Conservation (phyloP, 2,113 vertebrate genomes). For the Prinia subflava region DNA sequence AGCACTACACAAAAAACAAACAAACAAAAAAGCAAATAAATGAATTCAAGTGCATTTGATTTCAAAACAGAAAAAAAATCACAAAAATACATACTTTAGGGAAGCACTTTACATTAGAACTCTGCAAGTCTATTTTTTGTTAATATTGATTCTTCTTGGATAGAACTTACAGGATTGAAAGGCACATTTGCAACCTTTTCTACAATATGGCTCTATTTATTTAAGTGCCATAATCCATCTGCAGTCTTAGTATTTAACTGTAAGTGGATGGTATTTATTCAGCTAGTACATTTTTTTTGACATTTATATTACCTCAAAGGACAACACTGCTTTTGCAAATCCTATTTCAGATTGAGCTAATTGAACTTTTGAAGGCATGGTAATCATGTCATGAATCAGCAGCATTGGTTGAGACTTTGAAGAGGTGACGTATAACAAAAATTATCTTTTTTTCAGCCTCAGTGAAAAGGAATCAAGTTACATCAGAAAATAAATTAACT, state of each 20-base stretch:
- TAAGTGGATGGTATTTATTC: conserved; percentile 19
- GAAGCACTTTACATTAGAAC: neutral
- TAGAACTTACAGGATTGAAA: neutral
- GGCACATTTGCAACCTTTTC: neutral
- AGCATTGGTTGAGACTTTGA: neutral
- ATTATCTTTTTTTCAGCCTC: neutral
- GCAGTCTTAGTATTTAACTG: neutral
- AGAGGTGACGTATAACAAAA: neutral
- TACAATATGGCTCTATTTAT: neutral
- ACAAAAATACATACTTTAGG: neutral
- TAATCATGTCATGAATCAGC: conserved; percentile 25
- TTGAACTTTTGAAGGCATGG: conserved; percentile 6
- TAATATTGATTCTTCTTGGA: neutral
- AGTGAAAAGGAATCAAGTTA: neutral
- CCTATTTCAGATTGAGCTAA: conserved; percentile 26
- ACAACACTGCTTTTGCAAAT: conserved; percentile 18
- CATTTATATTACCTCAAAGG: conserved; percentile 44
- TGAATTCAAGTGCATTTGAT: neutral
- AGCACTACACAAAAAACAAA: neutral
- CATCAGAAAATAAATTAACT: conserved; percentile 19
- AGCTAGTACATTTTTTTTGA: conserved; percentile 28
- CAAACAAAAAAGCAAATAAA: neutral
- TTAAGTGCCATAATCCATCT: neutral
- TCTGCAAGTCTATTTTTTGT: neutral
- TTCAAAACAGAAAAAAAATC: neutral